Evolutionary conservation across 1,140 invertebrate species (phyloP), one percentile per base, ranked within the genome.

Genomic region (Megalonaias nervosa): DNA sequence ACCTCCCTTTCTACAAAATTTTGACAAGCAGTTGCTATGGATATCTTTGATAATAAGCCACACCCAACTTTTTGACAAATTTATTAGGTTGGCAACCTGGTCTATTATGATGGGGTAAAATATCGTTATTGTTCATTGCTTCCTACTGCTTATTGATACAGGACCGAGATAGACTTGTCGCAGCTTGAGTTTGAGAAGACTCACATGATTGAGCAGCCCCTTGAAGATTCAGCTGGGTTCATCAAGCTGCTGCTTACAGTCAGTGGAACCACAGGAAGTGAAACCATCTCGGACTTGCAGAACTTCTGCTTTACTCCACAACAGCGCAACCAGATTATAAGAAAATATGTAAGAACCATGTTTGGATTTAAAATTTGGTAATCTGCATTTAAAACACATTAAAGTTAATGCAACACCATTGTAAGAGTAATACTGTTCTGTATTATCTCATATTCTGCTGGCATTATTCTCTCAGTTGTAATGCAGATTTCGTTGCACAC

Each of bases 171-270:
- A 83, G 96, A 99, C 91, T 90, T 99, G 83, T 94, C 94, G 57
- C 92, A 93, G 57, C 92, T 98, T 71, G 96, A 97, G 88, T 93
- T 95, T 26, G 98, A 99, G 89, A 95, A 93, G 75, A 99, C 98
- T 0, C 97, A 99, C 89, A 93, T 94, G 74, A 93, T 99, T 67
- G 97, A 96, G 94, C 93, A 94, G 82, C 93, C 95, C 1, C 92
- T 99, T 16, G 97, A 98, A 91, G 97, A 98, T 82, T 88, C 86
- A 26, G 94, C 95, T 0, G 97, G 98, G 0, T 94, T 94, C 74
- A 94, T 99, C 67, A 95, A 95, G 86, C 91, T 99, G 9, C 92
- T 99, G 70, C 91, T 99, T 0, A 99, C 98, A 0, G 98, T 91
- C 60, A 99, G 96, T 82, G 98, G 97, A 0, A 98, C 96, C 1